Evolutionary conservation across 1,140 invertebrate genomes (phyloP).

Genomic region (Sitobion miscanthi): DNA sequence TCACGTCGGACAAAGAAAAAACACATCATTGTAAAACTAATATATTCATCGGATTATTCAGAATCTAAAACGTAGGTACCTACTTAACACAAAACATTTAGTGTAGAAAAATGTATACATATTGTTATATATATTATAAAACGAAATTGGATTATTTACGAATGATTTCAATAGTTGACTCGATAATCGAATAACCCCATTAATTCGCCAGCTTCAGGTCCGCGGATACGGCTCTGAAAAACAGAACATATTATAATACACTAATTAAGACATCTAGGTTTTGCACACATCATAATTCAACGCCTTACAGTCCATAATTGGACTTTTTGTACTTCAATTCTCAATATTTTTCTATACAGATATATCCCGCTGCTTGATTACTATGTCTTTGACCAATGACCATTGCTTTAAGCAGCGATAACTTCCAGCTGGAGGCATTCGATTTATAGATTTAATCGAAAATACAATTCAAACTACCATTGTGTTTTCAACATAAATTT

Average conservation of each 20-base stretch:
- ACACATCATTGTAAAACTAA: too few relatives aligned
- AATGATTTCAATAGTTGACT: not conserved
- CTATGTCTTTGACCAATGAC: not conserved
- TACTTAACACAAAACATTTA: not conserved
- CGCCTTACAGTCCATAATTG: not conserved
- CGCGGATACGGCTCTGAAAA: not conserved
- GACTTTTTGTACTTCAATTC: not conserved
- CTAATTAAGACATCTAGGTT: conserved; percentile 37
- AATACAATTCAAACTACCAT: not conserved
- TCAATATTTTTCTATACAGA: not conserved
- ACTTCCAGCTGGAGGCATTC: not conserved
- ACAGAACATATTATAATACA: not conserved
- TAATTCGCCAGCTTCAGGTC: not conserved
- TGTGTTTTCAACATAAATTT: not conserved
- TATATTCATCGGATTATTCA: not conserved
- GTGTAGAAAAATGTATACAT: not conserved
- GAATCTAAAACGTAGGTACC: not conserved
- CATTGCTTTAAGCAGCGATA: not conserved
- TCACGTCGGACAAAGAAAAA: too few relatives aligned
- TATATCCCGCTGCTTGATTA: not conserved
- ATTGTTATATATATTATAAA: not conserved
- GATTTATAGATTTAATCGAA: not conserved
- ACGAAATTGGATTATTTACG: not conserved
- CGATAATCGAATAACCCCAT: not conserved
- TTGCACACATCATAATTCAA: not conserved